Evolutionary conservation across 2,113 vertebrate genomes (phyloP), one percentile per base, ranked within the genome.

Genomic region (Pseudorhombus dupliciocellatus): DNA sequence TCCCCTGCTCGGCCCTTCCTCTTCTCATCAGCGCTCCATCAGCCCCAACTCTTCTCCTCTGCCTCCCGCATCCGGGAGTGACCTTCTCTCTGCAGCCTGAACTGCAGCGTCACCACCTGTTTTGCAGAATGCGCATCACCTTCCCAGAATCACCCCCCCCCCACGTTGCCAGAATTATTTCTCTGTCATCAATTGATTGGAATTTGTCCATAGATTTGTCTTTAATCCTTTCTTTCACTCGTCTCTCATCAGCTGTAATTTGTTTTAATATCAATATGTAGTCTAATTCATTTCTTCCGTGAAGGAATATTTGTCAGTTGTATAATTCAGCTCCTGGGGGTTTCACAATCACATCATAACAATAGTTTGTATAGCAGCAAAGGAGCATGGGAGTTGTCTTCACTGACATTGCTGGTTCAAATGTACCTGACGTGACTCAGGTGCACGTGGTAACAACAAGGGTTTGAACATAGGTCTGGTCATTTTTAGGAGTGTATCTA

Each of bases 1-100:
- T 77, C 73, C 74, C 65, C 24, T 28, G 68, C 69, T 55, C 21
- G 42, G 75, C 77, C 75, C 67, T 80, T 74, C 75, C 73, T 73
- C 58, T 74, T 79, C 81, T 78, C 73, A 76, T 87, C 82, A 75
- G 63, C 48, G 24, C 72, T 77, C 77, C 70, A 56, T 66, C 64
- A 61, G 67, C 48, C 31, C 31, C 40, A 31, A 59, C 63, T 79
- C 76, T 63, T 73, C 63, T 75, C 66, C 64, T 55, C 66, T 63
- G 52, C 56, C 68, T 85, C 73, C 52, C 51, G 75, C 79, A 86
- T 25, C 51, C 61, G 59, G 54, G 34, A 72, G 66, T 70, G 80
- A 81, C 77, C 77, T 67, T 80, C 67, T 16, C 61, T 66, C 37
- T 70, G 14, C 60, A 59, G 34, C 53, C 53, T 31, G 11, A 65